Percentiles rank a stretch among this genome's conserved stretches.
These are phyloP conservation scores for Eupeodes corollae DNA, from an alignment of 1,140 invertebrate species.

Conservation along the genomic window DNA sequence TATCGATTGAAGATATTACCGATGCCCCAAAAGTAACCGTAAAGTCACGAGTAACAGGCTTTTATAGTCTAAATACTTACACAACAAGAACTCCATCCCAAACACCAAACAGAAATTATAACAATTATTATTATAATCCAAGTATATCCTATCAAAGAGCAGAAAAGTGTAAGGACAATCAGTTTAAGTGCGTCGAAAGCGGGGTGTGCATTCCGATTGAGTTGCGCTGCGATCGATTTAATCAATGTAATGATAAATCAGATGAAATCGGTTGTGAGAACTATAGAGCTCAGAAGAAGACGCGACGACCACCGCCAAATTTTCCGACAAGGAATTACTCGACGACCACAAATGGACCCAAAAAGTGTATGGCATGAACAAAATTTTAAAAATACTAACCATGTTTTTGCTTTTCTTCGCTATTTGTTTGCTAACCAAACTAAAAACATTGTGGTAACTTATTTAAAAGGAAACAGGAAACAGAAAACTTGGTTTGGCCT, in stretches of 20 bases:
- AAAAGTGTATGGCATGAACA: too few species aligned
- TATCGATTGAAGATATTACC: too few species aligned
- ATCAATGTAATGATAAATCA: conserved; percentile 60
- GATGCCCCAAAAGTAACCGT: too few species aligned
- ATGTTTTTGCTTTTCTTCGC: too few species aligned
- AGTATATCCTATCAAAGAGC: conserved; percentile 14
- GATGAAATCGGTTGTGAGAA: conserved; percentile 55
- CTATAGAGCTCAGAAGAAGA: conserved; percentile 7
- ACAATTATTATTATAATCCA: conserved; percentile 17
- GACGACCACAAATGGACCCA: conserved; percentile 1
- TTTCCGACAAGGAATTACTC: not conserved
- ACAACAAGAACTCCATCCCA: too few species aligned
- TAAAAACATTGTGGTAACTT: too few species aligned
- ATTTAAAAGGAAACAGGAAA: too few species aligned
- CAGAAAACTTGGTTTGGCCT: too few species aligned
- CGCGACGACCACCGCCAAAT: conserved; percentile 2
- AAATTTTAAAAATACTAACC: too few species aligned
- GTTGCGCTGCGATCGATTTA: conserved; percentile 60
- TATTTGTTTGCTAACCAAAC: too few species aligned
- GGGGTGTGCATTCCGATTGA: conserved; percentile 56
- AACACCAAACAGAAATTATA: conserved; percentile 7
- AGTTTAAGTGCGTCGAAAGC: conserved; percentile 35
- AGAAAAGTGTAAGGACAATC: conserved; percentile 21
- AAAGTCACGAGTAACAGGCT: too few species aligned
- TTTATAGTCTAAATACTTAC: too few species aligned